These are phyloP conservation scores for Pantherophis guttatus DNA, from an alignment of 2,113 vertebrate species.

Conservation along the genomic window DNA sequence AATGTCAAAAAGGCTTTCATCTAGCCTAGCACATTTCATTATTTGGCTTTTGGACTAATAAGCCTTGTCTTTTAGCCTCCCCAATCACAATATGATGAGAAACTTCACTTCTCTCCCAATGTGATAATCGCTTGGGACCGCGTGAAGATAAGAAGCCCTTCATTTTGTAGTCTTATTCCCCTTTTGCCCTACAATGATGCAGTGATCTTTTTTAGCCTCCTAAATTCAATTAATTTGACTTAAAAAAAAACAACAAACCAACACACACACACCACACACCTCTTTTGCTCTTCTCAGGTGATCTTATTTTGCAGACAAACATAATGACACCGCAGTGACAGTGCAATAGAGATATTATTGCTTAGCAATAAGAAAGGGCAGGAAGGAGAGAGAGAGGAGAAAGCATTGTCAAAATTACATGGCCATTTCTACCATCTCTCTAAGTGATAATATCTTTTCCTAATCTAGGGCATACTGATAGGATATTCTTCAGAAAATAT, in stretches of 20 bases:
- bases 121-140: not conserved
- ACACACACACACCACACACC: not conserved
- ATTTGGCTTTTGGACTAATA: not conserved
- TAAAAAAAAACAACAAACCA: constrained; percentile 12
- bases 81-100: not conserved
- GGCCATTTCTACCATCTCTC: constrained; percentile 64
- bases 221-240: constrained; percentile 38
- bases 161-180: not conserved
- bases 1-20: not conserved
- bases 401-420: constrained; percentile 67
- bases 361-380: constrained; percentile 54
- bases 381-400: constrained; percentile 36
- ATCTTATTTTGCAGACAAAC: constrained; percentile 58
- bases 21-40: not conserved
- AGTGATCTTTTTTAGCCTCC: constrained; percentile 37
- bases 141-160: not conserved
- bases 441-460: constrained; percentile 65
- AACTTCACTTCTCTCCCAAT: not conserved
- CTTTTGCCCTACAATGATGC: not conserved
- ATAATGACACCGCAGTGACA: constrained; percentile 44
- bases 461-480: constrained; percentile 54
- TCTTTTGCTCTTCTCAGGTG: constrained; percentile 21
- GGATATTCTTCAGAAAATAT: constrained; percentile 63
- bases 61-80: not conserved
- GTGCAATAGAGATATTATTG: constrained; percentile 65